Evolutionary conservation across 2,113 vertebrate species (phyloP).

Genomic region (Pyxicephalus adspersus): DNA sequence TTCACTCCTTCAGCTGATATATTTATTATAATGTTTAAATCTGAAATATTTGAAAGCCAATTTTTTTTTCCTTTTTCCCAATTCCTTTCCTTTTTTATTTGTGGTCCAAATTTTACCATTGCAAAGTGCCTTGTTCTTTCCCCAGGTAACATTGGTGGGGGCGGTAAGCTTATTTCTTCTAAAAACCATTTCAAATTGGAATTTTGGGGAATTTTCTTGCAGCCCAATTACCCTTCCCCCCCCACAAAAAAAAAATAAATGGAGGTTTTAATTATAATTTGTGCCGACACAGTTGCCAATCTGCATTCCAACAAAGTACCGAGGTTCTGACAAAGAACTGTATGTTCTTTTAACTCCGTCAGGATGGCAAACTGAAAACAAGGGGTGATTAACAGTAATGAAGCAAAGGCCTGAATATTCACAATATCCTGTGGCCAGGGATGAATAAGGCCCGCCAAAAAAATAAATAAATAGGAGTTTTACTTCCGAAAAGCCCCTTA

Average conservation of each 20-base stretch:
- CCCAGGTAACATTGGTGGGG: too few relatives aligned
- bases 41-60: too few relatives aligned
- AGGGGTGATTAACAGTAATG: constrained; percentile 30
- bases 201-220: too few relatives aligned
- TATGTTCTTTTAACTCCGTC: constrained; percentile 2
- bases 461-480: constrained; percentile 20
- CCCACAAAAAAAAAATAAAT: constrained; percentile 1
- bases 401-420: background rate
- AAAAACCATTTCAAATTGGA: too few relatives aligned
- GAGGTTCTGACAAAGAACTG: constrained; percentile 2
- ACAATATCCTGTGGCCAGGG: constrained; percentile 5
- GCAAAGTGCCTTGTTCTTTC: constrained; percentile 20
- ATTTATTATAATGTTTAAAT: too few relatives aligned
- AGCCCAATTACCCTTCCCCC: background rate
- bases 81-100: too few relatives aligned
- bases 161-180: too few relatives aligned
- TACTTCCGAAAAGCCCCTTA: constrained; percentile 25
- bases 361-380: background rate
- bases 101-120: background rate
- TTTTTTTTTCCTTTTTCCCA: too few relatives aligned
- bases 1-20: too few relatives aligned
- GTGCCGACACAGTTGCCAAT: constrained; percentile 39
- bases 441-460: constrained; percentile 23
- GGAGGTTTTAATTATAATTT: background rate
- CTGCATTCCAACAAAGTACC: constrained; percentile 13